Evolutionary conservation across 2,888 invertebrate species (phyloP).

Genomic region (Diarsia mendica): DNA sequence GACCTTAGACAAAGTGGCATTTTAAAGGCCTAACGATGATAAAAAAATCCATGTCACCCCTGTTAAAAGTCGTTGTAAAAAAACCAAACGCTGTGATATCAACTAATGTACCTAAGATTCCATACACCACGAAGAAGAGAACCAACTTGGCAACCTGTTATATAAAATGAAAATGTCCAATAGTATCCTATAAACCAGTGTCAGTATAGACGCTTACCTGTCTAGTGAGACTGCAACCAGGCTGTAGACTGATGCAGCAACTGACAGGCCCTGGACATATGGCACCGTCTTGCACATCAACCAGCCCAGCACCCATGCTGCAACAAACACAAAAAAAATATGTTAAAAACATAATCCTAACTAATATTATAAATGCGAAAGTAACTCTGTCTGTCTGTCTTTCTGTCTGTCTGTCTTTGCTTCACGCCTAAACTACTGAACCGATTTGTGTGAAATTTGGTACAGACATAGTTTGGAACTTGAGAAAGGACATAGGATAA

Average conservation of each 20-base stretch:
- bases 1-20: background rate
- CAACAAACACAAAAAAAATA: slow-evolving; percentile 69
- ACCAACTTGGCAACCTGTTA: background rate
- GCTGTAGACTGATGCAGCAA: slow-evolving; percentile 98
- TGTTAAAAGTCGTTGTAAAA: background rate
- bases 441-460: too few species aligned
- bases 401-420: too few species aligned
- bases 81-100: background rate
- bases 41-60: background rate
- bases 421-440: too few species aligned
- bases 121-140: background rate
- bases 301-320: slow-evolving; percentile 98
- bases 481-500: too few species aligned
- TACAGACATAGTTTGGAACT: too few species aligned
- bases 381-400: too few species aligned
- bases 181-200: background rate
- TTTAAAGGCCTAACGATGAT: background rate
- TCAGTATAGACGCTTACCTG: slow-evolving; percentile 91
- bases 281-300: slow-evolving; percentile 99
- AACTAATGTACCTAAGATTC: background rate
- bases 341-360: background rate
- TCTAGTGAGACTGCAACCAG: slow-evolving; percentile 98
- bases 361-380: too few species aligned
- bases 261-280: slow-evolving; percentile 98
- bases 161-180: too few species aligned